phyloP scores from a whole-genome alignment of 2,113 vertebrate species.

The Galbula dea region DNA sequence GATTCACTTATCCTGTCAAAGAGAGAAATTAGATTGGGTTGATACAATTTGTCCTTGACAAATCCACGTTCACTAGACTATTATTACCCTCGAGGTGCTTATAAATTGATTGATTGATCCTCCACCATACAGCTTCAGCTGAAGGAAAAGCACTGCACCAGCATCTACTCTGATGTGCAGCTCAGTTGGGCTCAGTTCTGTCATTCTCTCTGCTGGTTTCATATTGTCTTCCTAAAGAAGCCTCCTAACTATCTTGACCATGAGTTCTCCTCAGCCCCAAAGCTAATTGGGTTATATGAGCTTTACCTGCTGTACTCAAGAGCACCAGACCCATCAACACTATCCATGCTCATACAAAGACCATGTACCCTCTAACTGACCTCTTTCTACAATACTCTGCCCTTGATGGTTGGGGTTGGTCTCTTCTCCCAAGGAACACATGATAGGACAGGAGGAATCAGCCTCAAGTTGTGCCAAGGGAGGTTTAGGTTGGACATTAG shows the following conservation, averaged over 20 bases:
- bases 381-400: background rate
- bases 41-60: constrained; percentile 66
- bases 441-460: background rate
- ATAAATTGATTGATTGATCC: constrained; percentile 60
- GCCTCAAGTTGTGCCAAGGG: background rate
- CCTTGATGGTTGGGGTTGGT: background rate
- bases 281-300: background rate
- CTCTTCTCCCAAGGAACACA: background rate
- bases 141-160: constrained; percentile 35
- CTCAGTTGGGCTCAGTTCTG: constrained; percentile 8
- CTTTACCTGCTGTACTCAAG: background rate
- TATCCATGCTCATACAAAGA: background rate
- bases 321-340: background rate
- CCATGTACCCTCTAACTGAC: background rate
- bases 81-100: constrained; percentile 60
- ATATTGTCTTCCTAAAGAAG: background rate
- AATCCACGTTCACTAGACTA: constrained; percentile 53
- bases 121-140: background rate
- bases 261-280: background rate
- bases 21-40: constrained; percentile 60
- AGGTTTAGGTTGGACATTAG: background rate
- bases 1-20: constrained; percentile 64
- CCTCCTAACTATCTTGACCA: background rate
- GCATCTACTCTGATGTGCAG: background rate
- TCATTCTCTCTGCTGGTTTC: background rate